Evolutionary conservation across 2,888 invertebrate species (phyloP), one percentile per base, ranked within the genome.

Genomic region (Acanthosoma haemorrhoidale): DNA sequence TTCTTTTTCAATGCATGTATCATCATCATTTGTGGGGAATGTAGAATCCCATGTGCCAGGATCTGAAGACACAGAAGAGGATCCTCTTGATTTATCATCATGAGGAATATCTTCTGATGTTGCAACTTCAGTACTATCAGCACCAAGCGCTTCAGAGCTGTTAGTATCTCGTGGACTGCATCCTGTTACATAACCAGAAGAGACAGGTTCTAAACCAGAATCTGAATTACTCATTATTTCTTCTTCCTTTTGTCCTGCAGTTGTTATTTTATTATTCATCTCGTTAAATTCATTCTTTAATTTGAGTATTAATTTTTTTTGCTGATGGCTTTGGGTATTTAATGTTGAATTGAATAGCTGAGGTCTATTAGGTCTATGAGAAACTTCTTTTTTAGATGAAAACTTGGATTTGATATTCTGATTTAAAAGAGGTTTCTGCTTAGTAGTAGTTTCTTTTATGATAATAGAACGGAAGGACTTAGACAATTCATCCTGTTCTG

Each of bases 41-140:
- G 85, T 83, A 0, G 85, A 84, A 77, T 87, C 87, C 87, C 87
- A 87, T 16, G 86, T 86, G 57, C 86, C 86, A 16, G 85, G 85
- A 79, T 86, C 86, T 6, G 86, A 86, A 34, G 86, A 87, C 68
- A 86, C 80, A 1, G 87, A 86, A 4, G 86, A 86, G 1, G 86
- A 85, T 11, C 51, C 66, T 16, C 66, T 51, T 18, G 69, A 71
- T 18, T 79, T 78, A 39, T 79, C 79, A 70, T 79, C 79, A 58
- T 78, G 76, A 5, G 79, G 79, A 36, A 78, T 76, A 57, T 78
- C 78, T 34, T 79, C 79, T 3, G 77, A 77, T 2, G 76, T 72
- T 74, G 77, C 63, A 76, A 77, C 76, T 73, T 79, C 78, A 25
- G 79, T 79, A 66, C 81, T 77, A 72, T 83, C 82, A 58, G 81